These are phyloP conservation scores for Halocynthia roretzi DNA, from an alignment of 23 tunicate genomes.

Conservation along the genomic window DNA sequence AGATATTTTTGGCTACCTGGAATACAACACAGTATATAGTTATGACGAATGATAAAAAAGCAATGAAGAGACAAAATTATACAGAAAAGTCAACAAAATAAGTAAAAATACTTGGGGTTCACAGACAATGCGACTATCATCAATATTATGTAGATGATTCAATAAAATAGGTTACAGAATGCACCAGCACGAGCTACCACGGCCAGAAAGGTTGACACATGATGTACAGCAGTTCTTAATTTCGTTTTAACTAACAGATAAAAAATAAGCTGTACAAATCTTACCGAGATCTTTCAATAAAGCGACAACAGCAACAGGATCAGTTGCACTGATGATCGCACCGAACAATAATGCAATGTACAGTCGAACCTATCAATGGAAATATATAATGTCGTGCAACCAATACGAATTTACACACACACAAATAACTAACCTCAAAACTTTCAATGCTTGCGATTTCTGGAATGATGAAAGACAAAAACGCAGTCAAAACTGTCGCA, in stretches of 20 bases:
- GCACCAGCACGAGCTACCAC: not conserved
- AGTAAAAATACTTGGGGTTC: not conserved
- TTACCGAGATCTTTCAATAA: slow-evolving; percentile 69
- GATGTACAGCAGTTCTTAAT: no score
- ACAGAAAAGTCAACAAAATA: no score
- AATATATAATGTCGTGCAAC: not conserved
- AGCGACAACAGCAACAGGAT: slow-evolving; percentile 92
- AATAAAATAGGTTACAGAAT: no score
- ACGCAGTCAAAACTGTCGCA: slow-evolving; percentile 64
- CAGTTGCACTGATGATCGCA: slow-evolving; percentile 85
- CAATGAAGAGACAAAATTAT: no score
- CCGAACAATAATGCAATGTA: slow-evolving; percentile 76
- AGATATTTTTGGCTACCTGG: slow-evolving; percentile 73
- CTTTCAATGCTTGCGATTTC: slow-evolving; percentile 50
- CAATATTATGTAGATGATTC: no score
- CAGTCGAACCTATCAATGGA: slow-evolving; percentile 13
- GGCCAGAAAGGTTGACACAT: no score
- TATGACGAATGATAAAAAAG: no score
- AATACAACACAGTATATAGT: not conserved
- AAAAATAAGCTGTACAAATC: no score
- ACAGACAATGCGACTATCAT: no score
- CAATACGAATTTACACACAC: not conserved
- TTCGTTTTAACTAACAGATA: no score
- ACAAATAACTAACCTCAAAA: slow-evolving; percentile 15
- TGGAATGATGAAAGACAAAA: slow-evolving; percentile 45